These are phyloP conservation scores for Euplagia quadripunctaria DNA, from an alignment of 2,888 invertebrate genomes.

Conservation along the genomic window DNA sequence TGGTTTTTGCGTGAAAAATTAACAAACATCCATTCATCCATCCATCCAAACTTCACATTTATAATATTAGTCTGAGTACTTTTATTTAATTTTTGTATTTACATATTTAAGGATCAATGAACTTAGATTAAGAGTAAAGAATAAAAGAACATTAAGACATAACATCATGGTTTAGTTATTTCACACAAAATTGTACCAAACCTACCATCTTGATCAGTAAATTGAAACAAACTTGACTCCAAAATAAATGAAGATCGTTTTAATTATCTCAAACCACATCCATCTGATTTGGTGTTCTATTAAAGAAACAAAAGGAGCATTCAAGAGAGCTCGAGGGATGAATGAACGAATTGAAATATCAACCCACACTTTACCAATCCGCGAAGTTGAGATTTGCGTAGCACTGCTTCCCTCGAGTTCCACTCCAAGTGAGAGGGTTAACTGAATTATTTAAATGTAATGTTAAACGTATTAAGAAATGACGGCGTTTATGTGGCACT, in stretches of 20 bases:
- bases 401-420: constrained; percentile 46
- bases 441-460: constrained; percentile 59
- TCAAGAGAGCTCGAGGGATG: constrained; percentile 59
- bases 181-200: neutral
- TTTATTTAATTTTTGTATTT: no score
- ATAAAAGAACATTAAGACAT: neutral
- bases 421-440: constrained; percentile 57
- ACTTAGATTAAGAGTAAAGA: no score
- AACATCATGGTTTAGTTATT: neutral
- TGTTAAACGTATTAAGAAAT: constrained; percentile 53
- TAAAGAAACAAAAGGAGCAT: constrained; percentile 75
- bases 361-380: constrained; percentile 66
- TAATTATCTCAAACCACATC: constrained; percentile 53
- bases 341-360: constrained; percentile 70
- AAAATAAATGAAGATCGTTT: constrained; percentile 9
- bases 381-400: constrained; percentile 64
- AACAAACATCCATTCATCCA: no score
- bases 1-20: no score
- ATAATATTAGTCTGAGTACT: no score
- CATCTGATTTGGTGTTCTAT: constrained; percentile 50
- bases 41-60: no score
- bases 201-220: neutral
- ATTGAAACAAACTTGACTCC: neutral
- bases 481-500: constrained; percentile 29
- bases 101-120: no score